Conservation (phyloP, 2,888 invertebrate species). For the Nomada ferruginata region DNA sequence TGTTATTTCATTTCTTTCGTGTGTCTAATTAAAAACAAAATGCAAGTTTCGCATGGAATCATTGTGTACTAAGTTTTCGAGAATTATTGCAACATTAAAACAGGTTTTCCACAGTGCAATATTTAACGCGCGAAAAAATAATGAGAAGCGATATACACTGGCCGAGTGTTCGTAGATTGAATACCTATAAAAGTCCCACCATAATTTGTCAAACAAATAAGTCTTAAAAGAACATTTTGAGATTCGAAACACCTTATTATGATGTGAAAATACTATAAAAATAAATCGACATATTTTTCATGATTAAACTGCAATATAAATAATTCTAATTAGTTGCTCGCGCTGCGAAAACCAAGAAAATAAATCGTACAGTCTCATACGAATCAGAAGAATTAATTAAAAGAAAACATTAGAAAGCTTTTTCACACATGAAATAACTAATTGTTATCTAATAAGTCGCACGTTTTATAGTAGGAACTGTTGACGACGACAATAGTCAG, state of each 20-base stretch:
- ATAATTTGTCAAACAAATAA: conserved; percentile 21
- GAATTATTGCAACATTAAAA: conserved; percentile 48
- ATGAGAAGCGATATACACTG: conserved; percentile 21
- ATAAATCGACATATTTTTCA: background rate
- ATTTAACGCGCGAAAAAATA: conserved; percentile 17
- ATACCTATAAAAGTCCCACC: background rate
- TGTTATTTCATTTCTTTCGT: conserved; percentile 24
- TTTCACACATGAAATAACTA: conserved; percentile 21
- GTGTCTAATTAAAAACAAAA: conserved; percentile 25
- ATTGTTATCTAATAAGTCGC: conserved; percentile 43
- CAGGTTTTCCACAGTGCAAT: conserved; percentile 25
- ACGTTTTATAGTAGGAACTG: conserved; percentile 56
- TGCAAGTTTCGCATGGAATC: conserved; percentile 34
- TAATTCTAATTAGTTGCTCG: conserved; percentile 12
- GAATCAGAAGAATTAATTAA: conserved; percentile 19
- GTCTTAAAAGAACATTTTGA: conserved; percentile 23
- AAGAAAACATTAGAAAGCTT: conserved; percentile 31
- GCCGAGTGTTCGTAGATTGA: conserved; percentile 30
- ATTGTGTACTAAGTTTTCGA: conserved; percentile 41
- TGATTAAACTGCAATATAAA: conserved; percentile 20
- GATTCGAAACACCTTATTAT: conserved; percentile 26
- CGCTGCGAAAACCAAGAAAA: background rate
- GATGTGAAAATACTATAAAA: conserved; percentile 4
- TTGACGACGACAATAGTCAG: conserved; percentile 34
- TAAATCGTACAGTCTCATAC: conserved; percentile 14